Evolutionary conservation across 2,113 vertebrate species (phyloP).

Genomic region (Malurus alboscapulatus): DNA sequence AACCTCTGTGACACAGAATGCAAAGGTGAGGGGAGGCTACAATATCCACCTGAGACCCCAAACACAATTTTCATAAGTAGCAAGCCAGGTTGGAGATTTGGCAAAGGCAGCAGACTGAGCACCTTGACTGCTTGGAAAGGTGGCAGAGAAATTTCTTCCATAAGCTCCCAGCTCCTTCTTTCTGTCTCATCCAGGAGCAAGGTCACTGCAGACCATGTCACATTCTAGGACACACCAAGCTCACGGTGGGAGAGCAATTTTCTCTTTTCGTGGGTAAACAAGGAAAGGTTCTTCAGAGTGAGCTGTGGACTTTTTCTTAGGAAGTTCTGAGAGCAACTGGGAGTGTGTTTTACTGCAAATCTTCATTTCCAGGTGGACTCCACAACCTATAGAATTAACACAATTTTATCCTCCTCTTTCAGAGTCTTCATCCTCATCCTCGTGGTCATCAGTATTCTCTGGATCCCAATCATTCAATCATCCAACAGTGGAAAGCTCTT

Average conservation of each 20-base stretch:
- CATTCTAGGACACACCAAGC: not conserved
- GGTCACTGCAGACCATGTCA: not conserved
- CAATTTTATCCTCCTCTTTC: constrained; percentile 1
- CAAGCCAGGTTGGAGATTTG: not conserved
- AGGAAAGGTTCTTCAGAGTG: not conserved
- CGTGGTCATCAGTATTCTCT: constrained; percentile 86
- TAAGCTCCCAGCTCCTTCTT: not conserved
- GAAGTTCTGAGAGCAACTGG: not conserved
- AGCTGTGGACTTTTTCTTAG: not conserved
- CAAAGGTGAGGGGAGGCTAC: not conserved
- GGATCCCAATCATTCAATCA: constrained; percentile 93
- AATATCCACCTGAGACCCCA: not conserved
- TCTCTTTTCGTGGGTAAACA: not conserved
- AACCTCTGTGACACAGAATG: not conserved
- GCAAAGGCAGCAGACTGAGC: not conserved
- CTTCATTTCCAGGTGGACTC: not conserved
- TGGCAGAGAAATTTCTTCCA: not conserved
- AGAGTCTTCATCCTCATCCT: constrained; percentile 89
- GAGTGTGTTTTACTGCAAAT: not conserved
- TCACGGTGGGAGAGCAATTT: not conserved
- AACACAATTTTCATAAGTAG: not conserved
- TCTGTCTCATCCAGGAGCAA: not conserved
- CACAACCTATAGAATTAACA: not conserved
- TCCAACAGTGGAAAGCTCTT: constrained; percentile 93
- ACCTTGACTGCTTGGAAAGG: not conserved